phyloP scores from a whole-genome alignment of 2,113 vertebrate species.

The Stercorarius parasiticus region DNA sequence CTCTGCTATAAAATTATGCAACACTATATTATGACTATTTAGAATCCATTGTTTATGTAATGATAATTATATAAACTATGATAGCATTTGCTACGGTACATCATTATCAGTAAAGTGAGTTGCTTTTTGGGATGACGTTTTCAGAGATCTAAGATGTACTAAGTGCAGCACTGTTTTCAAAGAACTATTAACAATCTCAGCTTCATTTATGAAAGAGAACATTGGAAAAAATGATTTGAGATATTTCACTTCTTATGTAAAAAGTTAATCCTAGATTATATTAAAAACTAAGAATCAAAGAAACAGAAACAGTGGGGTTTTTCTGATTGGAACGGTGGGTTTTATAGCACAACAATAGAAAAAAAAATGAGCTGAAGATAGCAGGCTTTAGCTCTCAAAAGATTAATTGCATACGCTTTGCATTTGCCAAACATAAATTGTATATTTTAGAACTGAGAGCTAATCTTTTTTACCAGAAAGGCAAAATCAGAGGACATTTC shows the following conservation, averaged over 20 bases:
- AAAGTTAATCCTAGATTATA: background rate
- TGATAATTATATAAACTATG: background rate
- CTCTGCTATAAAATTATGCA: background rate
- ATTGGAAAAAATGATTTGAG: background rate
- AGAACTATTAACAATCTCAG: background rate
- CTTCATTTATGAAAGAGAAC: background rate
- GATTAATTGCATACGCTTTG: background rate
- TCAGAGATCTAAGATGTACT: background rate
- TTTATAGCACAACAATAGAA: background rate
- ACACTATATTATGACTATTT: background rate
- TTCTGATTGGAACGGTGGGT: rapidly evolving
- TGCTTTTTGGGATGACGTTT: background rate
- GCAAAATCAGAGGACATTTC: background rate
- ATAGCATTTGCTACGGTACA: background rate
- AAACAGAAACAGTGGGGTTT: background rate
- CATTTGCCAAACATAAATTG: background rate
- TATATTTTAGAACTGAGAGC: background rate
- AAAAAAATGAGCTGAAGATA: background rate
- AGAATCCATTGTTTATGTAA: background rate
- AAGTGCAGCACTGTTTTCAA: background rate
- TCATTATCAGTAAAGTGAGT: background rate
- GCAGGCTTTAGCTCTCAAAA: background rate
- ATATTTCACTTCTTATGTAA: background rate
- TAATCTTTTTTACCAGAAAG: background rate
- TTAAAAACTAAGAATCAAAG: background rate